Percentiles rank a stretch among this genome's conserved stretches.
phyloP scores from a whole-genome alignment of 2,113 vertebrate genomes.

The Triplophysa rosa region DNA sequence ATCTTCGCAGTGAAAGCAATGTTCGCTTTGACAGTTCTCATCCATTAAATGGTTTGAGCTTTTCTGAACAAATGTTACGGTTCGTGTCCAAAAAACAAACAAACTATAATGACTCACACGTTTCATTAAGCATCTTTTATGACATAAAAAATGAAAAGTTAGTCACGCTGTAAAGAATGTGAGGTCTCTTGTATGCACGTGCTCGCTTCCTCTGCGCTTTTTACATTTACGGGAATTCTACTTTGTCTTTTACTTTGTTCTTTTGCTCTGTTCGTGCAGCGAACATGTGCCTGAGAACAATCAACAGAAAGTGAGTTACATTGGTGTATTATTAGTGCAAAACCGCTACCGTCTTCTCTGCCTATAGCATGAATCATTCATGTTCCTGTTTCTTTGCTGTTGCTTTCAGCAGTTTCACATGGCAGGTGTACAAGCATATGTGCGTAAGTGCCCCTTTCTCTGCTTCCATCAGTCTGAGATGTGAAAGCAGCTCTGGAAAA shows the following conservation, averaged over 20 bases:
- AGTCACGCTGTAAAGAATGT: neutral
- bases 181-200: constrained; percentile 4
- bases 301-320: constrained; percentile 26
- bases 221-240: neutral
- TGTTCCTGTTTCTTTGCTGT: constrained; percentile 23
- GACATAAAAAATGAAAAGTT: neutral
- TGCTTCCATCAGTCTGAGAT: neutral
- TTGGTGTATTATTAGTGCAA: constrained; percentile 48
- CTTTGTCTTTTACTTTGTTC: constrained; percentile 12
- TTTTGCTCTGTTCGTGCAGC: constrained; percentile 19
- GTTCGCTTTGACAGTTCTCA: neutral
- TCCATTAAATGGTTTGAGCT: constrained; percentile 6
- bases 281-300: constrained; percentile 17
- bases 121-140: neutral
- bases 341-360: constrained; percentile 11
- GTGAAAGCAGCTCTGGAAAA: neutral
- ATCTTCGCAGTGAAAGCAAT: neutral
- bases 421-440: constrained; percentile 8
- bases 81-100: neutral
- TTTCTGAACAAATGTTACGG: constrained; percentile 20
- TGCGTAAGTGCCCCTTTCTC: neutral
- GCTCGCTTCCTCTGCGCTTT: neutral
- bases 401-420: constrained; percentile 1
- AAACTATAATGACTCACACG: neutral
- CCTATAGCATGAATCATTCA: constrained; percentile 50